phyloP scores from a whole-genome alignment of 2,113 vertebrate genomes.

The Lontra canadensis region DNA sequence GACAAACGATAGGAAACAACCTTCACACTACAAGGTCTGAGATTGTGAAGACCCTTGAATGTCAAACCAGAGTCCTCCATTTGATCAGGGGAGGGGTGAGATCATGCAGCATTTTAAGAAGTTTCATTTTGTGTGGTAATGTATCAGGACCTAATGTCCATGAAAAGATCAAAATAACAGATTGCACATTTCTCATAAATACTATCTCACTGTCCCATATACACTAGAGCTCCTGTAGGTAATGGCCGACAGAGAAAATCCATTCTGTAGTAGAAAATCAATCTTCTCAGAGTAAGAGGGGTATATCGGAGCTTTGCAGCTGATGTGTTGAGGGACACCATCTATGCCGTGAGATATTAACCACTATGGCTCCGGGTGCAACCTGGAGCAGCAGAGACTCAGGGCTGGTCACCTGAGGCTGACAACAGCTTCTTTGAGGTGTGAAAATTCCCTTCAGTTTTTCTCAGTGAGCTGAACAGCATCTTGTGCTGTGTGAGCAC shows the following conservation, averaged over 20 bases:
- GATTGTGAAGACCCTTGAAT: not conserved
- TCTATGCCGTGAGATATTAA: not conserved
- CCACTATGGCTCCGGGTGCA: not conserved
- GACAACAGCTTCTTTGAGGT: not conserved
- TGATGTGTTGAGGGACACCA: rapidly evolving
- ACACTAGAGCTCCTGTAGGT: not conserved
- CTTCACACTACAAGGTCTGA: not conserved
- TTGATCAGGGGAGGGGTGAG: not conserved
- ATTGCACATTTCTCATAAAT: not conserved
- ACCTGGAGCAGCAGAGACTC: not conserved
- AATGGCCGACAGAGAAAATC: not conserved
- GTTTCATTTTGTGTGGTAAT: not conserved
- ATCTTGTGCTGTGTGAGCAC: not conserved
- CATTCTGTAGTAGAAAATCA: no score
- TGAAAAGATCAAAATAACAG: not conserved
- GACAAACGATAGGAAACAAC: not conserved
- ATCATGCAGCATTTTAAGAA: not conserved
- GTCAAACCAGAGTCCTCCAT: not conserved
- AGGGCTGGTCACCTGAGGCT: not conserved
- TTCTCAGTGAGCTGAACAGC: rapidly evolving
- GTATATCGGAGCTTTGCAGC: not conserved
- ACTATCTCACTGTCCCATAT: not conserved
- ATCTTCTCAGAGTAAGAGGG: not conserved
- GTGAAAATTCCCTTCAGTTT: not conserved
- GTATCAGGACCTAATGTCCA: not conserved